Evolutionary conservation across 1,140 invertebrate genomes (phyloP).

Genomic region (Caenorhabditis inopinata): DNA sequence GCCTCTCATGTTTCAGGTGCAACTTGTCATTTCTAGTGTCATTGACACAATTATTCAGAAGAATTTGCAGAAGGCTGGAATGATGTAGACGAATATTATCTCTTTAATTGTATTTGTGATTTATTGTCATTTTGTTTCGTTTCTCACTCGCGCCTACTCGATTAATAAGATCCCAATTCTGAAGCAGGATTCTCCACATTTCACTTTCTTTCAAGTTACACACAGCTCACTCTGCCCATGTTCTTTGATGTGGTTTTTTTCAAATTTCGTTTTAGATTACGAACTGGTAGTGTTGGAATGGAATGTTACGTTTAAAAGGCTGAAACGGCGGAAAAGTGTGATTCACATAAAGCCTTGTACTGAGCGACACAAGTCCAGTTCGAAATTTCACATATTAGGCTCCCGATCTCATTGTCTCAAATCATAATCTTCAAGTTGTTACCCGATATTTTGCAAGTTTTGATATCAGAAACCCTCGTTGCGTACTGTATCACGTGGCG

Average conservation of each 20-base stretch:
- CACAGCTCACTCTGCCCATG: not conserved
- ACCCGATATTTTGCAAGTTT: no score
- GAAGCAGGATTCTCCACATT: not conserved
- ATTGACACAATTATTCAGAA: constrained; percentile 74
- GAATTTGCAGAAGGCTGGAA: constrained; percentile 67
- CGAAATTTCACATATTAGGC: no score
- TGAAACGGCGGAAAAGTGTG: no score
- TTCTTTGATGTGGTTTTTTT: no score
- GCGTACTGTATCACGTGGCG: not conserved
- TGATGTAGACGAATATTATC: constrained; percentile 55
- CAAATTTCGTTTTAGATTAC: no score
- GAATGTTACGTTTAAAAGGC: no score
- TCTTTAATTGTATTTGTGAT: not conserved
- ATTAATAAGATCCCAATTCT: not conserved
- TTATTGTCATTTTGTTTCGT: not conserved
- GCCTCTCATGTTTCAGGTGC: constrained; percentile 72
- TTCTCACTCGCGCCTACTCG: not conserved
- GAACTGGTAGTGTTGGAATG: no score
- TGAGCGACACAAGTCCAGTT: no score
- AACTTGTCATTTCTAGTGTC: constrained; percentile 96
- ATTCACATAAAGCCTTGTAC: no score
- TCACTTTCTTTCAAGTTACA: not conserved
- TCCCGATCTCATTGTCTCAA: no score
- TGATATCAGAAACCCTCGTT: no score
- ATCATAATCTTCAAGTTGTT: no score